Conservation (phyloP, 30 jellyfish, hydroid and myxozoan species). For the Chrysaora quinquecirrha region DNA sequence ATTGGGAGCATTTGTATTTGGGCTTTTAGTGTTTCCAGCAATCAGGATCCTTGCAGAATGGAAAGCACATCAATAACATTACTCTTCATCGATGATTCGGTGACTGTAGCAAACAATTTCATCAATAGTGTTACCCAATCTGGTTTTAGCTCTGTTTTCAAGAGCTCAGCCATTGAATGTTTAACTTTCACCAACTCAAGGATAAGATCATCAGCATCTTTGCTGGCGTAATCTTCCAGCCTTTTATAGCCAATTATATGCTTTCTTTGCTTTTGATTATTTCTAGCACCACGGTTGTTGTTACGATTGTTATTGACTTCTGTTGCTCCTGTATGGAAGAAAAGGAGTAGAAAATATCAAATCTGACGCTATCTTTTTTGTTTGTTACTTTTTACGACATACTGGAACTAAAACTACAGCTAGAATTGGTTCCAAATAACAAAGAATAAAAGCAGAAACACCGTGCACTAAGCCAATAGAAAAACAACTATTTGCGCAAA, state of each 20-base stretch:
- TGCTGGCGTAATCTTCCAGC: background rate
- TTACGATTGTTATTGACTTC: background rate
- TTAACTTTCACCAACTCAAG: constrained; percentile 3
- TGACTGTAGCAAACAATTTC: background rate
- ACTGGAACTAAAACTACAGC: too few species aligned
- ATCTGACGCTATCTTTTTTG: too few species aligned
- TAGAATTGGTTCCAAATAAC: background rate
- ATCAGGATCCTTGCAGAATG: constrained; percentile 13
- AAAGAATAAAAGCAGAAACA: background rate
- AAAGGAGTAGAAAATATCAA: background rate
- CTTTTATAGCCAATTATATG: constrained; percentile 28
- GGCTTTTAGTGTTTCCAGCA: constrained; percentile 2
- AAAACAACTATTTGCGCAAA: too few species aligned
- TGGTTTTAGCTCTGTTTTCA: constrained; percentile 5
- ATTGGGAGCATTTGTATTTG: constrained; percentile 4
- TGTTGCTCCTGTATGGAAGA: too few species aligned
- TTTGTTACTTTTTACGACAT: too few species aligned
- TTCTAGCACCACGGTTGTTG: background rate
- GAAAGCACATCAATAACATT: constrained; percentile 12
- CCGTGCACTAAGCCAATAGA: too few species aligned
- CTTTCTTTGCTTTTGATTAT: background rate
- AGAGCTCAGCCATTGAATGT: background rate
- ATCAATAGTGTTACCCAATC: constrained; percentile 25
- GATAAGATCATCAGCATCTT: constrained; percentile 8
- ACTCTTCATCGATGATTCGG: constrained; percentile 12